Base-by-base conservation (phyloP, 2,113 vertebrate genomes). In the Nymphicus hollandicus region DNA sequence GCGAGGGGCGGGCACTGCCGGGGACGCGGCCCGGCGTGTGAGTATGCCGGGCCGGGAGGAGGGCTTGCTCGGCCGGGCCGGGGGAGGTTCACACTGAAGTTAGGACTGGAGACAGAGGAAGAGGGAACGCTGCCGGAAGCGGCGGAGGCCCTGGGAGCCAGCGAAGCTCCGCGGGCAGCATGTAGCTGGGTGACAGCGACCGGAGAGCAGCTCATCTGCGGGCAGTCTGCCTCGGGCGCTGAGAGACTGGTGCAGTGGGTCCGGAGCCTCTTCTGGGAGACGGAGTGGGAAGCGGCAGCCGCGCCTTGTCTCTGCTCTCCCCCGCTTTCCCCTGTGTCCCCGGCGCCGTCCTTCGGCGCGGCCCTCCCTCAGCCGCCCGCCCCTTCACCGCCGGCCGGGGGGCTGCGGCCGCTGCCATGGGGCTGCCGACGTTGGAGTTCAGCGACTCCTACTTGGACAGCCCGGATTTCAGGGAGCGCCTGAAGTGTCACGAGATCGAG, bases 401-500 rank as follows among this genome's bases (percentile, higher is more conserved):
- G 29, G 44, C 70, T 68, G 82, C 87, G 43, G 78, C 84, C 63
- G 80, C 79, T 93, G 95, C 97, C 95, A 99, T 99, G 99, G 99
- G 99, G 97, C 97, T 99, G 55, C 99, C 99, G 81, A 99, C 99
- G 71, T 97, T 99, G 98, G 99, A 99, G 98, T 99, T 99, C 97
- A 99, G 99, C 84, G 99, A 99, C 85, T 99, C 99, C 85, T 99
- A 99, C 93, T 96, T 99, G 98, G 99, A 99, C 98, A 99, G 99
- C 79, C 99, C 99, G n/a, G 99, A 99, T 93, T 99, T 99, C 97
- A 98, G 99, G 98, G 99, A 99, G 92, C 97, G 99, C 25, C 98
- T 99, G 72, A 99, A 99, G 97, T 99, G 99, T 96, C 99, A 99
- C 97, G 99, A 99, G 97, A 98, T 99, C 63, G 99, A 99, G 96